Conservation (phyloP, 1,140 invertebrate genomes). For the Rhagoletis pomonella region DNA sequence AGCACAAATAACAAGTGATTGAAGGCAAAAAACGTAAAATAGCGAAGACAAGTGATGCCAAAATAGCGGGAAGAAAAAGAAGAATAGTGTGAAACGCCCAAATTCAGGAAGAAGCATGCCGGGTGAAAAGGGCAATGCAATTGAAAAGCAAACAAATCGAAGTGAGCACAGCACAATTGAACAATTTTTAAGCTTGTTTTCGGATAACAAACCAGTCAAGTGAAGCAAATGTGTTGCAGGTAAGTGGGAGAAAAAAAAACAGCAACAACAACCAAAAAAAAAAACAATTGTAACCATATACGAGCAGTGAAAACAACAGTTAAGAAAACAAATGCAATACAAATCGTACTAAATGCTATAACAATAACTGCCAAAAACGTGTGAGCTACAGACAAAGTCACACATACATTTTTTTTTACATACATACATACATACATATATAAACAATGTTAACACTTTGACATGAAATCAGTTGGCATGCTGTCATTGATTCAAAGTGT, state of each 20-base stretch:
- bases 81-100: not conserved
- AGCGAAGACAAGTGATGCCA: not conserved
- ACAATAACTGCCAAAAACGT: constrained; percentile 7
- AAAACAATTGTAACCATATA: not conserved
- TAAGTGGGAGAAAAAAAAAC: not conserved
- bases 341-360: not conserved
- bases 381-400: not conserved
- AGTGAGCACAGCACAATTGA: not conserved
- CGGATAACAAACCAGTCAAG: not conserved
- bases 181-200: not conserved
- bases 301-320: not conserved
- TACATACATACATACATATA: not conserved
- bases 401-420: not conserved
- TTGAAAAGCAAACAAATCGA: not conserved
- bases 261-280: too few species aligned
- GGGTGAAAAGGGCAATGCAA: too few species aligned
- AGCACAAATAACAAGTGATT: not conserved
- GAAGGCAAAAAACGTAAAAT: not conserved
- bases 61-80: not conserved
- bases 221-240: not conserved
- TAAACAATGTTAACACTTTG: not conserved
- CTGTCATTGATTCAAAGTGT: not conserved
- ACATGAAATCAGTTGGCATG: not conserved
- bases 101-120: not conserved
- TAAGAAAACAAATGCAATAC: not conserved